Conservation (phyloP, 2,888 invertebrate species). For the Apeira syringaria region DNA sequence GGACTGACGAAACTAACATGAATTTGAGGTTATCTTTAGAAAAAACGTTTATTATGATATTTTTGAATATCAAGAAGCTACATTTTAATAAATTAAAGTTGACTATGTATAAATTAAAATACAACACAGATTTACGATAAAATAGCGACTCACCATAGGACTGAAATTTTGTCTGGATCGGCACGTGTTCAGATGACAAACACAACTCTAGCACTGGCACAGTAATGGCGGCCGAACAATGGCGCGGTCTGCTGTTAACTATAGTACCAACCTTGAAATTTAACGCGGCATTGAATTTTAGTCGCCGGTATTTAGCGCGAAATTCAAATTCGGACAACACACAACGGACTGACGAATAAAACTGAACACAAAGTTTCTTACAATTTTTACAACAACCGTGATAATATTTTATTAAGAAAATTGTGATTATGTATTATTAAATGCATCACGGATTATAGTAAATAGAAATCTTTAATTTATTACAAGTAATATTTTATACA, state of each 20-base stretch:
- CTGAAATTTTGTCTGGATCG: constrained; percentile 25
- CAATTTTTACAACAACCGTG: neutral
- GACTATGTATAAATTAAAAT: constrained; percentile 26
- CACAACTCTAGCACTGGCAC: constrained; percentile 20
- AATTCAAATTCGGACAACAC: constrained; percentile 3
- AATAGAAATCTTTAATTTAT: too few species aligned
- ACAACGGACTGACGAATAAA: too few species aligned
- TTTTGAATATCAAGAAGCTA: constrained; percentile 24
- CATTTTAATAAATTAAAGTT: constrained; percentile 26
- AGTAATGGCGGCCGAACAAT: neutral
- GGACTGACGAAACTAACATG: constrained; percentile 29
- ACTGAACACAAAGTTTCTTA: constrained; percentile 3
- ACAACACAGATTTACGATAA: constrained; percentile 25
- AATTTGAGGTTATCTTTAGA: constrained; percentile 30
- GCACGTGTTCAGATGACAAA: constrained; percentile 20
- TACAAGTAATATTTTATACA: too few species aligned
- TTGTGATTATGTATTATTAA: neutral
- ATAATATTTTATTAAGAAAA: neutral
- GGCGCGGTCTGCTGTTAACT: too few species aligned
- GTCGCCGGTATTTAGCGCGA: constrained; percentile 3
- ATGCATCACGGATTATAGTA: too few species aligned
- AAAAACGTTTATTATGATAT: constrained; percentile 20
- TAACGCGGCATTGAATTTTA: neutral
- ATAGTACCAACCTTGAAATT: neutral
- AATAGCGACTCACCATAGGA: constrained; percentile 30